A percentile compares a stretch with the other conserved stretches of the same genome.
Conservation (phyloP, 53 echinoderm and acorn worm genomes). For the Pentamera pediparva region DNA sequence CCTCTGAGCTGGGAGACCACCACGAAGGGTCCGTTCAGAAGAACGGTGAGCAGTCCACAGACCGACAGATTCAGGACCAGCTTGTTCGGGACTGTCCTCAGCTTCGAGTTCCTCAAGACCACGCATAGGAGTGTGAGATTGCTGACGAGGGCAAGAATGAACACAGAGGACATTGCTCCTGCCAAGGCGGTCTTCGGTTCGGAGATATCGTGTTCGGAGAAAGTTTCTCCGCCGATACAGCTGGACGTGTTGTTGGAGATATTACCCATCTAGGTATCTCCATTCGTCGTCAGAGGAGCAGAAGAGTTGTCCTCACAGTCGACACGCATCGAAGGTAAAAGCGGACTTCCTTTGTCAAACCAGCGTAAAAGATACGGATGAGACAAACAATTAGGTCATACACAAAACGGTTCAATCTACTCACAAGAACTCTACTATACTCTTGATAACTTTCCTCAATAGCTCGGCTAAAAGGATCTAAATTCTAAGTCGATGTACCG, state of each 20-base stretch:
- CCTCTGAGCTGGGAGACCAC: conserved; percentile 27
- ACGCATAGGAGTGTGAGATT: conserved; percentile 71
- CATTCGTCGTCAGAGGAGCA: too few relatives aligned
- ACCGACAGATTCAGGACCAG: conserved; percentile 83
- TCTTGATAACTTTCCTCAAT: too few relatives aligned
- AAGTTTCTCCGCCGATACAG: background rate
- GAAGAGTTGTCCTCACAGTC: too few relatives aligned
- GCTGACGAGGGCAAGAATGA: conserved; percentile 58
- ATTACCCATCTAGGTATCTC: background rate
- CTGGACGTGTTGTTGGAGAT: background rate
- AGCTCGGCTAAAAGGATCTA: too few relatives aligned
- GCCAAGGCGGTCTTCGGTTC: background rate
- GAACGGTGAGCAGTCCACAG: conserved; percentile 76
- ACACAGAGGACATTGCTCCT: conserved; percentile 54
- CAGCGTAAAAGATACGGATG: background rate
- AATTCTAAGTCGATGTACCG: too few relatives aligned
- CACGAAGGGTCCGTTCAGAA: conserved; percentile 73
- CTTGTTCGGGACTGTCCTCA: conserved; percentile 78
- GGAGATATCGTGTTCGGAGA: background rate
- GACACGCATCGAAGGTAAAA: too few relatives aligned
- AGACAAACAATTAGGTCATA: too few relatives aligned
- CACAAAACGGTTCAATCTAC: too few relatives aligned
- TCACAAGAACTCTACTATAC: too few relatives aligned
- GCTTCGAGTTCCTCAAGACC: conserved; percentile 62
- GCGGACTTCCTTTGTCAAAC: too few relatives aligned